A percentile compares a stretch with the other conserved stretches of the same genome.
These are phyloP conservation scores for Oegoconia quadripuncta DNA, from an alignment of 2,888 invertebrate genomes.

Conservation along the genomic window DNA sequence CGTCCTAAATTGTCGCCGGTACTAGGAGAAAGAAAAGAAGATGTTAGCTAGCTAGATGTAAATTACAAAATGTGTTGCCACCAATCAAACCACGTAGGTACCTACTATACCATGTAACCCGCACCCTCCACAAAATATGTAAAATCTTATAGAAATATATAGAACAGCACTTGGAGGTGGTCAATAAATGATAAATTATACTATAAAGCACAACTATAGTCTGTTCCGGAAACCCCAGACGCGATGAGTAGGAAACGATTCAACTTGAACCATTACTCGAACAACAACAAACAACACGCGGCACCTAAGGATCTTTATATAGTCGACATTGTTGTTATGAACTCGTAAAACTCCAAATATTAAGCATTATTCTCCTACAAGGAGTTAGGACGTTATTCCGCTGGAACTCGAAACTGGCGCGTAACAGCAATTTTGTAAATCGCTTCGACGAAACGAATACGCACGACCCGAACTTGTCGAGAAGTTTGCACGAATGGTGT, in stretches of 20 bases:
- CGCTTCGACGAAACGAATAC: constrained; percentile 48
- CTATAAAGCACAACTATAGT: no score
- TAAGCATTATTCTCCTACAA: constrained; percentile 40
- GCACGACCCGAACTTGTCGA: constrained; percentile 40
- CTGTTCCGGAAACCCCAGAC: no score
- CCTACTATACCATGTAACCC: no score
- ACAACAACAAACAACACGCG: constrained; percentile 24
- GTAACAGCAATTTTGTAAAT: constrained; percentile 55
- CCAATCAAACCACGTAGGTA: no score
- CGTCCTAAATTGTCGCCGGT: no score
- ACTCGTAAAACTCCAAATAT: constrained; percentile 30
- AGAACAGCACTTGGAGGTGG: no score
- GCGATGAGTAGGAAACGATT: not conserved
- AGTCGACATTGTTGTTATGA: constrained; percentile 18
- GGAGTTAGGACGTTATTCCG: constrained; percentile 38
- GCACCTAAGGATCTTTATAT: constrained; percentile 5
- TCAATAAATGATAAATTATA: no score
- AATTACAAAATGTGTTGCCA: no score
- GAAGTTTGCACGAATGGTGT: constrained; percentile 49
- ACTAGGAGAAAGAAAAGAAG: no score
- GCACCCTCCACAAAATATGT: no score
- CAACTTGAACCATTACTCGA: not conserved
- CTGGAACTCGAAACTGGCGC: constrained; percentile 37
- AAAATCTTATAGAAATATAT: no score
- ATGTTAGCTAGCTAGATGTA: no score